phyloP scores from a whole-genome alignment of 2,888 invertebrate species.

The Invenusta paracnida region DNA sequence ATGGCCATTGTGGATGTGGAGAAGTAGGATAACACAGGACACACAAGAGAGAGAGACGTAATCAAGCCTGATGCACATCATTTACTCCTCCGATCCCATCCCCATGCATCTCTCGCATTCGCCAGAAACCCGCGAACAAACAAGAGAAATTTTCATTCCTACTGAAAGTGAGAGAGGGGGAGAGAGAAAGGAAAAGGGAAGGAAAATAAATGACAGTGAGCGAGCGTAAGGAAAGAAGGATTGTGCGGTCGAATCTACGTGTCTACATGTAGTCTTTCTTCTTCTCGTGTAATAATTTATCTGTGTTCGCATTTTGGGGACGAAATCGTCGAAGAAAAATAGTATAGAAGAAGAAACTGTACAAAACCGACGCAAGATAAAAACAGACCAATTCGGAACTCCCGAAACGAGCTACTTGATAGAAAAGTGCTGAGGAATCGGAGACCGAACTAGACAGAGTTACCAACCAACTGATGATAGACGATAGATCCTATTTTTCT shows the following conservation, averaged over 20 bases:
- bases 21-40: neutral
- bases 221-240: neutral
- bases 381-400: neutral
- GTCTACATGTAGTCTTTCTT: neutral
- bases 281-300: neutral
- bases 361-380: neutral
- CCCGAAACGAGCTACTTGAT: neutral
- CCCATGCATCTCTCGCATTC: too few relatives aligned
- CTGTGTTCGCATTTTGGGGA: too few relatives aligned
- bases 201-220: too few relatives aligned
- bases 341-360: neutral
- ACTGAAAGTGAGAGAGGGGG: too few relatives aligned
- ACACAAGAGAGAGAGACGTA: neutral
- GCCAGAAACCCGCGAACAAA: neutral
- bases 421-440: too few relatives aligned
- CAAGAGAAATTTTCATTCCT: neutral
- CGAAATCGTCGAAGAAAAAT: too few relatives aligned
- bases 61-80: too few relatives aligned
- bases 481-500: too few relatives aligned
- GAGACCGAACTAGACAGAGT: neutral
- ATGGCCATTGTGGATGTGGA: neutral
- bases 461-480: neutral
- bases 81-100: too few relatives aligned
- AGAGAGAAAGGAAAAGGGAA: too few relatives aligned
- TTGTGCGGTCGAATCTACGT: neutral